Percentiles rank a stretch among this genome's conserved stretches.
Conservation (phyloP, 2,113 vertebrate genomes). For the Pseudopipra pipra region DNA sequence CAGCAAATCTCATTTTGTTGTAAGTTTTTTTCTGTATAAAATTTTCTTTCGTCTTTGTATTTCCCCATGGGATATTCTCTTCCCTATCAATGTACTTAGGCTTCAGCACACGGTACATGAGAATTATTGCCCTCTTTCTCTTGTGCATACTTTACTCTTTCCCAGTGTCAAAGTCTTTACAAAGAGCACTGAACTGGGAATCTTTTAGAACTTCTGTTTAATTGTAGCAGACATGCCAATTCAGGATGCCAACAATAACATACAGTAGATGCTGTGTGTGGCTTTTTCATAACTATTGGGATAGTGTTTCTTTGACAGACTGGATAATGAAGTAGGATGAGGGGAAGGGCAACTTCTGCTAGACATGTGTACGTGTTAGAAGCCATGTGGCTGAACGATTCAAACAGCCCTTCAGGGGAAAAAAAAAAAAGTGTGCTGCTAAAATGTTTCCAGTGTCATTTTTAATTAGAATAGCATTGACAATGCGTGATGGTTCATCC, state of each 20-base stretch:
- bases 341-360: not conserved
- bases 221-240: conserved; percentile 17
- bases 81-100: not conserved
- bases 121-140: not conserved
- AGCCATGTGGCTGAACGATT: not conserved
- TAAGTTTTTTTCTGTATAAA: not conserved
- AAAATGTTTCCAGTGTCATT: not conserved
- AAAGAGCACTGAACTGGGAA: conserved; percentile 24
- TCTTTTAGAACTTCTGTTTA: conserved; percentile 37
- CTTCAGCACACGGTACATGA: not conserved
- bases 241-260: conserved; percentile 52
- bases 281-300: not conserved
- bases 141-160: not conserved
- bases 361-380: conserved; percentile 5
- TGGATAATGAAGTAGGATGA: conserved; percentile 43
- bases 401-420: not conserved
- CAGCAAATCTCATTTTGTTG: not conserved
- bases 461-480: not conserved
- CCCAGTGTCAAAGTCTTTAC: not conserved
- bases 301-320: not conserved
- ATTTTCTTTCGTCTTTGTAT: not conserved
- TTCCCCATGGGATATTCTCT: not conserved
- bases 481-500: not conserved
- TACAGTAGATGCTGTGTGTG: conserved; percentile 46
- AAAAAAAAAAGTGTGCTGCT: not conserved